Evolutionary conservation across 2,113 vertebrate genomes (phyloP), one percentile per base, ranked within the genome.

Genomic region (Leptocoma aspasia): DNA sequence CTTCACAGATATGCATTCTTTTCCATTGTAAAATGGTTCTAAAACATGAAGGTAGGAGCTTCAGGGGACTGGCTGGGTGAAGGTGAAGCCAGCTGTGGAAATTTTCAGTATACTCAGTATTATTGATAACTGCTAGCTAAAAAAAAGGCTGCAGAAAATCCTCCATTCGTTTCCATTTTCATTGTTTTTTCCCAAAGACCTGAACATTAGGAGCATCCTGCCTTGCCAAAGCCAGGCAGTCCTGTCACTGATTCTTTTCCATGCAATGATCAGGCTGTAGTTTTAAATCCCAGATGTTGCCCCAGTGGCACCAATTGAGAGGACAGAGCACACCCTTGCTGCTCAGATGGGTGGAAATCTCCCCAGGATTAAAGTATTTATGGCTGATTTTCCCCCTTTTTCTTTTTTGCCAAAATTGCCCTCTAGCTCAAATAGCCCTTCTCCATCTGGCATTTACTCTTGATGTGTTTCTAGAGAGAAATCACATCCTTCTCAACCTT

Each of bases 381-480:
- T 70, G 41, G 24, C 11, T 85, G 15, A 60, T 76, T 78, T 82
- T 8, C 2, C 1, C 11, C 19, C 4, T 53, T 81, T 83, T 77
- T 10, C 65, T 60, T 35, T 90, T 76, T 59, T 56, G 17, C 66
- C 61, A 65, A 90, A 93, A 95, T 93, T 77, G 27, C 23, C 70
- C n/a, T 69, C 89, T 90, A 57, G 57, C 49, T 88, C 57, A 79
- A 85, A 94, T 54, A 92, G n/a, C 41, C 59, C 18, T 61, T 93
- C 53, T 79, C 61, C 23, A 61, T 45, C 37, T 88, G 50, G 20
- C 18, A 72, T 85, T 88, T 92, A 57, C 6, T 79, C 41, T 82
- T 78, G 71, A 80, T 86, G 33, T 77, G 30, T 72, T 95, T 87
- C 77, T 95, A 64, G 87, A 78, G 27, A 92, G 21, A 89, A 95